These are phyloP conservation scores for Sorex araneus DNA, from an alignment of 2,113 vertebrate species.

Conservation along the genomic window DNA sequence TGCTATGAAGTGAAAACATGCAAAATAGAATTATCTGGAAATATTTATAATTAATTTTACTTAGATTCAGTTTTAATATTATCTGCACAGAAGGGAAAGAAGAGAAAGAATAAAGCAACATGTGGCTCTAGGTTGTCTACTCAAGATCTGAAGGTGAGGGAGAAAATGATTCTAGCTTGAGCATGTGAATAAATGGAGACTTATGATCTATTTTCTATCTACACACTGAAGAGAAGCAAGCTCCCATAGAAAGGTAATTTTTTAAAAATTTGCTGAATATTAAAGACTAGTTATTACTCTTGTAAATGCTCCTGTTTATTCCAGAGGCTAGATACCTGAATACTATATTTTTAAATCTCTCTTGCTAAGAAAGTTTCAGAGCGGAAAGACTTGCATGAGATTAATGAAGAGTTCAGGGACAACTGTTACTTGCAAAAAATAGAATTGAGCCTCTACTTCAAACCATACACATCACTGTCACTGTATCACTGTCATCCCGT, in stretches of 20 bases:
- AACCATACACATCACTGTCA: too few relatives aligned
- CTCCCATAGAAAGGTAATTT: background rate
- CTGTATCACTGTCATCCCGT: too few relatives aligned
- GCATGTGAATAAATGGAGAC: constrained; percentile 6
- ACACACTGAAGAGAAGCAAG: background rate
- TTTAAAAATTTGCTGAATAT: background rate
- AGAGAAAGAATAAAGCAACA: background rate
- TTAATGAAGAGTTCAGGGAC: background rate
- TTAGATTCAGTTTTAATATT: constrained; percentile 54
- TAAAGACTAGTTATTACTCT: background rate
- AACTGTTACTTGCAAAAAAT: background rate
- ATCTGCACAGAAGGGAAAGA: background rate
- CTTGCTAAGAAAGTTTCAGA: background rate
- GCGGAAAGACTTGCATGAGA: too few relatives aligned
- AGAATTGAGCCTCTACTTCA: background rate
- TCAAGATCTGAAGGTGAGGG: background rate
- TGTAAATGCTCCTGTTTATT: background rate
- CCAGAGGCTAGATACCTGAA: background rate
- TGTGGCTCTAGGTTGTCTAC: background rate
- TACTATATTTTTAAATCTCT: background rate
- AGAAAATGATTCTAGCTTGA: background rate
- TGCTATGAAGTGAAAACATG: constrained; percentile 5
- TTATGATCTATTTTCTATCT: background rate
- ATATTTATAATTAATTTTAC: constrained; percentile 2
- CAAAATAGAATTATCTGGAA: background rate